Evolutionary conservation across 2,888 invertebrate species (phyloP).

Genomic region (Magallana nippona): DNA sequence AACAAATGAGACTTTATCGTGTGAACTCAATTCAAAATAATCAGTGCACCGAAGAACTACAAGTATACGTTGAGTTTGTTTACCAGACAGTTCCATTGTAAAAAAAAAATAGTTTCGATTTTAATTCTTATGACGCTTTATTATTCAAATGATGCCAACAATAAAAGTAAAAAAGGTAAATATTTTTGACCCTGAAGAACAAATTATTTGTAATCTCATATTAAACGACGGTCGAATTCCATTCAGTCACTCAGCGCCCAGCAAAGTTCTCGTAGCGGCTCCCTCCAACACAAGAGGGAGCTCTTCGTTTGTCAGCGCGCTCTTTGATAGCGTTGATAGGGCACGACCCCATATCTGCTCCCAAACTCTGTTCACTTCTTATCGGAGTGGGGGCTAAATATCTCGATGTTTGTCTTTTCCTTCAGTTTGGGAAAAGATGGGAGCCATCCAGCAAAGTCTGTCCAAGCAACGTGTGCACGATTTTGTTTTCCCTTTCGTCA

Average conservation of each 20-base stretch:
- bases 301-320: neutral
- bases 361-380: slow-evolving; percentile 21
- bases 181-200: neutral
- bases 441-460: neutral
- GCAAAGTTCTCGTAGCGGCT: neutral
- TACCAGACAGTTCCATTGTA: no score
- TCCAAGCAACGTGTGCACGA: neutral
- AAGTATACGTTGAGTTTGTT: no score
- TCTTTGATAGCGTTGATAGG: slow-evolving; percentile 25
- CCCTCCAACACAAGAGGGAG: slow-evolving; percentile 8
- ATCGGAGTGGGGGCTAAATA: slow-evolving; percentile 12
- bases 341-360: slow-evolving; percentile 21
- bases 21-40: no score
- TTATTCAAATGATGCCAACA: no score
- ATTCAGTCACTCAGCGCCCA: neutral
- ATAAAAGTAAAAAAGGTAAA: no score
- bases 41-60: no score
- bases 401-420: neutral
- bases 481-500: neutral
- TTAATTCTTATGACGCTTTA: no score
- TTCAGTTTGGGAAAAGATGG: slow-evolving; percentile 1
- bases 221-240: slow-evolving; percentile 4
- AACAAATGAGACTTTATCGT: no score
- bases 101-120: no score
- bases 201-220: slow-evolving; percentile 21